A percentile compares a stretch with the other conserved stretches of the same genome.
Evolutionary conservation across 2,113 vertebrate genomes (phyloP).

Genomic region (Rhinopithecus roxellana): DNA sequence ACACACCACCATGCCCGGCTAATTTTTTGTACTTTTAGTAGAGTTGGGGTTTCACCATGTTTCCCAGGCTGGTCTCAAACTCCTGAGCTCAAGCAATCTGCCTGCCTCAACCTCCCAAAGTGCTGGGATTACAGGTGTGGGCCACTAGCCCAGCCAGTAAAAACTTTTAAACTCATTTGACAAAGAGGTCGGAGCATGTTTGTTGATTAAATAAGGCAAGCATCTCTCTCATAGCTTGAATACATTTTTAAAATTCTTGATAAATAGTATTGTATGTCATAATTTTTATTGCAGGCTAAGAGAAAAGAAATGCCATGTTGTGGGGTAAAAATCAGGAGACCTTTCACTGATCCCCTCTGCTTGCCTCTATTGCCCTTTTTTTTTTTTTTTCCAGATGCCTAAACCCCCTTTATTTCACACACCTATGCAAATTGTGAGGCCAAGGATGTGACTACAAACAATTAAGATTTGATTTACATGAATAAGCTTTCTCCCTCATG

Average conservation of each 20-base stretch:
- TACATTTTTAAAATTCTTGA: not conserved
- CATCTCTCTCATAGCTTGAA: not conserved
- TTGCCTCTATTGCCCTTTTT: not conserved
- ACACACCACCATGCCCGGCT: no score
- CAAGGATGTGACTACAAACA: no score
- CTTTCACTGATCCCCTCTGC: not conserved
- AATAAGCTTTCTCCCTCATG: no score
- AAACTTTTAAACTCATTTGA: not conserved
- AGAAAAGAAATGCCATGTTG: not conserved
- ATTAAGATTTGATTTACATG: no score
- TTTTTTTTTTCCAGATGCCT: no score
- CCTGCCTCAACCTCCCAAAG: no score
- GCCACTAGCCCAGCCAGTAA: not conserved
- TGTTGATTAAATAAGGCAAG: not conserved
- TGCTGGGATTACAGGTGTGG: not conserved
- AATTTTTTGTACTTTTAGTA: no score
- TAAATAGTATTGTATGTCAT: not conserved
- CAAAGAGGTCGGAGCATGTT: not conserved
- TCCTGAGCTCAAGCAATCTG: no score
- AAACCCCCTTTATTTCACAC: no score
- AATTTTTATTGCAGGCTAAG: not conserved
- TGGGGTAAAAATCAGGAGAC: not conserved
- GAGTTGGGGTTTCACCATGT: no score
- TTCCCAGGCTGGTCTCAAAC: no score
- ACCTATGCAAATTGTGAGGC: no score